Evolutionary conservation across 2,797 vertebrate genomes (phyloP).

Genomic region (Gouania willdenowi): DNA sequence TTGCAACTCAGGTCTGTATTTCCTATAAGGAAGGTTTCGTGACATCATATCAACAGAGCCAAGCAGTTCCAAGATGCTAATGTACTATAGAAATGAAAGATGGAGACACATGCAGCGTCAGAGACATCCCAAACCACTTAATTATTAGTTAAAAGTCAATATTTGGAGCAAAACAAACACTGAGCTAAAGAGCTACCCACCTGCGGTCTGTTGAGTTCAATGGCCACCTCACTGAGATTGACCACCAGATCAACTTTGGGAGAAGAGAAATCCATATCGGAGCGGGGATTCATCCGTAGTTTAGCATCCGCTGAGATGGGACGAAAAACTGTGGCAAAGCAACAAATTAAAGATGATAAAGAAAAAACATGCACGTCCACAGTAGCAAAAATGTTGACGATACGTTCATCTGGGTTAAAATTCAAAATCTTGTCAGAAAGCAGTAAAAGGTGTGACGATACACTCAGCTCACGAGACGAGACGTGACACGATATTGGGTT

Average conservation of each 20-base stretch:
- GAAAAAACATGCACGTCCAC: too few relatives aligned
- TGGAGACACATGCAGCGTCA: slow-evolving; percentile 4
- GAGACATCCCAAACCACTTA: not conserved
- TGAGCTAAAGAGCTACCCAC: slow-evolving; percentile 73
- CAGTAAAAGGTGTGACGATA: too few relatives aligned
- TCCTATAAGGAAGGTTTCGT: slow-evolving; percentile 92
- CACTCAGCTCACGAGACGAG: too few relatives aligned
- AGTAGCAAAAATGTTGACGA: too few relatives aligned
- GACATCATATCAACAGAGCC: slow-evolving; percentile 96
- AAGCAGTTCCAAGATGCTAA: slow-evolving; percentile 95
- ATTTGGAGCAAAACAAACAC: too few relatives aligned
- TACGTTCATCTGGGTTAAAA: too few relatives aligned
- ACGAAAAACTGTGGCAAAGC: slow-evolving; percentile 82
- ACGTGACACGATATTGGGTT: too few relatives aligned
- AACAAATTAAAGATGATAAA: slow-evolving; percentile 11
- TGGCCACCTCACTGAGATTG: slow-evolving; percentile 86
- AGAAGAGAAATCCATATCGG: slow-evolving; percentile 90
- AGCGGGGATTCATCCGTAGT: slow-evolving; percentile 92
- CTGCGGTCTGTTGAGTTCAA: slow-evolving; percentile 93
- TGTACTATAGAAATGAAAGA: slow-evolving; percentile 80
- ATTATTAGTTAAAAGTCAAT: too few relatives aligned
- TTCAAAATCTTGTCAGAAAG: too few relatives aligned
- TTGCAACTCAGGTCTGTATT: slow-evolving; percentile 83
- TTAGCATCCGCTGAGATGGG: slow-evolving; percentile 93
- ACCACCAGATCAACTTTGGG: slow-evolving; percentile 92